A percentile compares a stretch with the other conserved stretches of the same genome.
These are phyloP conservation scores for Nectonema munidae DNA, from an alignment of 2,888 invertebrate species.

Conservation along the genomic window DNA sequence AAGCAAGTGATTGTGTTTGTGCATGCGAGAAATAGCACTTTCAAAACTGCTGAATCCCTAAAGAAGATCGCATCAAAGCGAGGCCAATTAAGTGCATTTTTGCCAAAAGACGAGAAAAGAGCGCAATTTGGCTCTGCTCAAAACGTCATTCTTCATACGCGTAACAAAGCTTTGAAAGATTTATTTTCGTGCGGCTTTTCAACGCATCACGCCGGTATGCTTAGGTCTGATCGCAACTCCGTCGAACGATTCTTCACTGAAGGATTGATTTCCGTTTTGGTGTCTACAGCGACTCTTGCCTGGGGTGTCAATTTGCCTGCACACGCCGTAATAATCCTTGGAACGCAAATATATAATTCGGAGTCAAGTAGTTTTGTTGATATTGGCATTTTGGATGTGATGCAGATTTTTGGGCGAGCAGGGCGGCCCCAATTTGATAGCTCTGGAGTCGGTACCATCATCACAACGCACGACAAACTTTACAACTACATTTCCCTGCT, in stretches of 20 bases:
- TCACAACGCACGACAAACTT: slow-evolving; percentile 60
- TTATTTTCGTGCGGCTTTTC: slow-evolving; percentile 53
- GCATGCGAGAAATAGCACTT: slow-evolving; percentile 78
- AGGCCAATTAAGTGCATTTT: slow-evolving; percentile 36
- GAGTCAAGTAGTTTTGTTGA: slow-evolving; percentile 71
- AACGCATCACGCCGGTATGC: slow-evolving; percentile 81
- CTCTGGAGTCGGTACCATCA: slow-evolving; percentile 51
- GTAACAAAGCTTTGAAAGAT: slow-evolving; percentile 30
- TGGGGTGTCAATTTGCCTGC: slow-evolving; percentile 99
- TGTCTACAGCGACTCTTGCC: slow-evolving; percentile 83
- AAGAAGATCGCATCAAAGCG: slow-evolving; percentile 45
- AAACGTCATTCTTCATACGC: no score
- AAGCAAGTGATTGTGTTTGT: slow-evolving; percentile 96
- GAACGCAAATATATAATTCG: slow-evolving; percentile 85
- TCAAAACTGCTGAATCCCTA: slow-evolving; percentile 47
- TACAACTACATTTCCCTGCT: slow-evolving; percentile 64
- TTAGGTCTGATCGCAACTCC: slow-evolving; percentile 47
- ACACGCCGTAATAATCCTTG: slow-evolving; percentile 75
- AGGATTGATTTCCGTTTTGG: slow-evolving; percentile 43
- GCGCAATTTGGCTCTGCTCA: slow-evolving; percentile 32
- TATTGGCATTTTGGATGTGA: slow-evolving; percentile 71
- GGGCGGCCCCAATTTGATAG: slow-evolving; percentile 85
- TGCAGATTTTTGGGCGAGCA: slow-evolving; percentile 90
- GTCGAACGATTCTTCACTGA: slow-evolving; percentile 61
- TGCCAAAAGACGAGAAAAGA: slow-evolving; percentile 25